These are phyloP conservation scores for Lasioglossum leucozonium DNA, from an alignment of 2,888 invertebrate species.

Conservation along the genomic window DNA sequence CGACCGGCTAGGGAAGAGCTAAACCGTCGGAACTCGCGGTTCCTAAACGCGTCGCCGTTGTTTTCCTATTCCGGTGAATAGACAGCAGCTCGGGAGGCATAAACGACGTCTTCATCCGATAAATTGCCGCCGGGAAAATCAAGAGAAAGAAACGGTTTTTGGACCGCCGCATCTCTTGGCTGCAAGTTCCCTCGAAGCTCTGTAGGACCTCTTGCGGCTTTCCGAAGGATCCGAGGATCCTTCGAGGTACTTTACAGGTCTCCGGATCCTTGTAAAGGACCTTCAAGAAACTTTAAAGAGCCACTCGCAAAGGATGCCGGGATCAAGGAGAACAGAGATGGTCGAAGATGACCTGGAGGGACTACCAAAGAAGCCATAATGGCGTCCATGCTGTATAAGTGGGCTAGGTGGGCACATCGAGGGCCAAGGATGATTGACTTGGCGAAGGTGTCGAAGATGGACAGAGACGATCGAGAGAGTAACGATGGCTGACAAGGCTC, in stretches of 20 bases:
- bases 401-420: neutral
- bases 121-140: neutral
- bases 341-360: neutral
- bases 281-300: neutral
- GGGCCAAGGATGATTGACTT: neutral
- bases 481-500: neutral
- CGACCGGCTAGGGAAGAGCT: constrained; percentile 42
- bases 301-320: neutral
- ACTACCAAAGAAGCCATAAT: neutral
- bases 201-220: neutral
- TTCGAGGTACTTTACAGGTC: neutral
- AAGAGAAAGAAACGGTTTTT: neutral
- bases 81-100: neutral
- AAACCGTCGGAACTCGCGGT: constrained; percentile 58
- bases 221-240: neutral
- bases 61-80: neutral
- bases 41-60: constrained; percentile 56
- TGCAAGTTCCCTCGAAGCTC: neutral
- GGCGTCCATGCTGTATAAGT: neutral
- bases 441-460: neutral
- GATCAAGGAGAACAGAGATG: neutral
- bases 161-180: neutral
- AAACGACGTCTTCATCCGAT: neutral
- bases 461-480: neutral
- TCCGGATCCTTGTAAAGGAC: neutral